These are phyloP conservation scores for Prochilodus magdalenae DNA, from an alignment of 2,113 vertebrate species.

Conservation along the genomic window DNA sequence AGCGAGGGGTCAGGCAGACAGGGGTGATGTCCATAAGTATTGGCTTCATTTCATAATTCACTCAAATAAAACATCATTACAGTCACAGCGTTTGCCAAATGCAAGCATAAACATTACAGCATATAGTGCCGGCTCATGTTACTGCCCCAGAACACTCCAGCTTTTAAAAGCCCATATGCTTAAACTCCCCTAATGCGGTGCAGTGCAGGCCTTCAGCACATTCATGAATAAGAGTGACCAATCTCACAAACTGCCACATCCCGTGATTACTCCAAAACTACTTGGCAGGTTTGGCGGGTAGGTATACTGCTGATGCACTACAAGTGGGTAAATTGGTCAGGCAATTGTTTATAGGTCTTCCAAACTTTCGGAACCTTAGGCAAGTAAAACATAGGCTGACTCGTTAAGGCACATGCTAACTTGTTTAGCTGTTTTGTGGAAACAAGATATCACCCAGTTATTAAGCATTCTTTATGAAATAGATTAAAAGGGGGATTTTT, in stretches of 20 bases:
- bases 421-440: background rate
- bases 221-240: slow-evolving; percentile 22
- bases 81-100: slow-evolving; percentile 45
- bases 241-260: slow-evolving; percentile 20
- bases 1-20: slow-evolving; percentile 32
- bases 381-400: background rate
- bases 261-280: slow-evolving; percentile 10
- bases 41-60: slow-evolving; percentile 56
- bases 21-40: slow-evolving; percentile 46
- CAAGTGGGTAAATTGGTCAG: slow-evolving; percentile 20
- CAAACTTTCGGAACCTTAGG: background rate
- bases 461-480: no score
- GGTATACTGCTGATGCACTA: background rate
- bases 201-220: slow-evolving; percentile 15
- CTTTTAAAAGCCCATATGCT: slow-evolving; percentile 38
- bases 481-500: no score
- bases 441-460: no score
- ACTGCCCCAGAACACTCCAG: slow-evolving; percentile 28
- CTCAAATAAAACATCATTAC: slow-evolving; percentile 54
- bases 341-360: slow-evolving; percentile 9
- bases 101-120: slow-evolving; percentile 54
- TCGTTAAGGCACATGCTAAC: background rate
- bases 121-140: slow-evolving; percentile 31
- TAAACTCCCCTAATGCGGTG: slow-evolving; percentile 22
- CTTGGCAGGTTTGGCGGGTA: background rate